Evolutionary conservation across 2,113 vertebrate species (phyloP).

Genomic region (Labrus mixtus): DNA sequence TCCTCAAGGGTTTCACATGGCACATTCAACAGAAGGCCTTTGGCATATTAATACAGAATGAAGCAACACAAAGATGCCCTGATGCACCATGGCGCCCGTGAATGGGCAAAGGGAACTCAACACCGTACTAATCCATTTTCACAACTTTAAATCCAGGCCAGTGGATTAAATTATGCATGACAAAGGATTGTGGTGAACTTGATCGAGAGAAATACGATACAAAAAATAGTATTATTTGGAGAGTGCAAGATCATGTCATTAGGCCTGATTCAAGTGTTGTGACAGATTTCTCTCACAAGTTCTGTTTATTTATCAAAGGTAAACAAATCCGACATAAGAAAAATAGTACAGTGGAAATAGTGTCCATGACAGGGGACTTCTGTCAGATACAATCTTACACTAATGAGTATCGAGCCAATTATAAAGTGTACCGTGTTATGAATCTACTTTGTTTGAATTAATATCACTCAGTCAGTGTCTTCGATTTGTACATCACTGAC

Average conservation of each 20-base stretch:
- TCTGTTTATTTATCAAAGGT: constrained; percentile 53
- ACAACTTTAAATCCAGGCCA: constrained; percentile 85
- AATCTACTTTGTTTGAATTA: background rate
- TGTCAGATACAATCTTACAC: background rate
- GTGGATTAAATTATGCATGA: constrained; percentile 86
- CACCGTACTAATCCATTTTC: constrained; percentile 86
- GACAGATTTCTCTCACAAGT: constrained; percentile 55
- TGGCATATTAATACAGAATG: constrained; percentile 84
- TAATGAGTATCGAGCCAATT: background rate
- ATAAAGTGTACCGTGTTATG: background rate
- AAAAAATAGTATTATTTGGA: constrained; percentile 75
- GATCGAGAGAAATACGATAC: constrained; percentile 78
- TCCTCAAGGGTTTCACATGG: constrained; percentile 79
- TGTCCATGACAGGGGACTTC: background rate
- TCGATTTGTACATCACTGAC: constrained; percentile 4
- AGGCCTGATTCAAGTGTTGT: constrained; percentile 54
- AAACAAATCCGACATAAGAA: constrained; percentile 46
- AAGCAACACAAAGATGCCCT: constrained; percentile 80
- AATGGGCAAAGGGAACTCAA: constrained; percentile 83
- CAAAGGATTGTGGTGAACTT: constrained; percentile 70
- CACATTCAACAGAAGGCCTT: constrained; percentile 76
- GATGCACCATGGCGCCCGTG: constrained; percentile 59
- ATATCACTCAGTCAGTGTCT: background rate
- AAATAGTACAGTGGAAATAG: background rate
- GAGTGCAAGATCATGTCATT: constrained; percentile 44